Percentiles rank a stretch among this genome's conserved stretches.
Conservation (phyloP, 1,140 invertebrate species). For the Mesaphorura yosii region DNA sequence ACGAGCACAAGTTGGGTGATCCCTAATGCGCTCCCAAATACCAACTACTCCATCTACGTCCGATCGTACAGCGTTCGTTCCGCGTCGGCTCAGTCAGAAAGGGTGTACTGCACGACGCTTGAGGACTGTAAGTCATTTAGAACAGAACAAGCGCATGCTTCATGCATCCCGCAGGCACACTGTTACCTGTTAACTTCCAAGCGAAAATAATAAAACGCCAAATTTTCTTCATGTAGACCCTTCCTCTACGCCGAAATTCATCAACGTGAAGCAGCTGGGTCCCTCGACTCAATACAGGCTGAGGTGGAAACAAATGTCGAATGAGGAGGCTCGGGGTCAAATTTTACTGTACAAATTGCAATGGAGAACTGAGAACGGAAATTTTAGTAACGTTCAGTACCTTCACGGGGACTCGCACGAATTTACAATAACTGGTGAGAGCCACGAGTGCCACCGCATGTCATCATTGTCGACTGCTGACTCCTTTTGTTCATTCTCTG, state of each 20-base stretch:
- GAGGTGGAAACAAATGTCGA: slow-evolving; percentile 13
- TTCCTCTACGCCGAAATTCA: slow-evolving; percentile 4
- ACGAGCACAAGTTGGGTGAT: slow-evolving; percentile 5
- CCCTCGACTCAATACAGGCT: slow-evolving; percentile 7
- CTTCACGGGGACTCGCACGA: slow-evolving; percentile 19
- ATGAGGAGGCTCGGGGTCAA: slow-evolving; percentile 21
- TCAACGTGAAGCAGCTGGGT: slow-evolving; percentile 11
- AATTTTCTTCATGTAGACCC: slow-evolving; percentile 12
- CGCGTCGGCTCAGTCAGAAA: slow-evolving; percentile 21
- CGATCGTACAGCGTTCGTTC: slow-evolving; percentile 16
- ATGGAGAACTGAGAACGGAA: slow-evolving; percentile 17
- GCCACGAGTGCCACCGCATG: not conserved
- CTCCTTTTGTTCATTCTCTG: not conserved
- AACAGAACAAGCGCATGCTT: too few species aligned
- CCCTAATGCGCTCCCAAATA: slow-evolving; percentile 18
- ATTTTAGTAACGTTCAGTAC: slow-evolving; percentile 21
- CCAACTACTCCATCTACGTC: slow-evolving; percentile 27
- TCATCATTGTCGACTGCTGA: not conserved
- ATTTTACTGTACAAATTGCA: slow-evolving; percentile 27
- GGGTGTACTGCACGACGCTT: slow-evolving; percentile 18
- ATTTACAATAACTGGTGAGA: slow-evolving; percentile 20
- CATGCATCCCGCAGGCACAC: too few species aligned
- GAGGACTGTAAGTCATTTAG: slow-evolving; percentile 20
- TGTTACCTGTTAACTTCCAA: not conserved
- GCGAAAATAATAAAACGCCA: not conserved